Evolutionary conservation across 2,888 invertebrate species (phyloP), one percentile per base, ranked within the genome.

Genomic region (Megaustenia siamemsis): DNA sequence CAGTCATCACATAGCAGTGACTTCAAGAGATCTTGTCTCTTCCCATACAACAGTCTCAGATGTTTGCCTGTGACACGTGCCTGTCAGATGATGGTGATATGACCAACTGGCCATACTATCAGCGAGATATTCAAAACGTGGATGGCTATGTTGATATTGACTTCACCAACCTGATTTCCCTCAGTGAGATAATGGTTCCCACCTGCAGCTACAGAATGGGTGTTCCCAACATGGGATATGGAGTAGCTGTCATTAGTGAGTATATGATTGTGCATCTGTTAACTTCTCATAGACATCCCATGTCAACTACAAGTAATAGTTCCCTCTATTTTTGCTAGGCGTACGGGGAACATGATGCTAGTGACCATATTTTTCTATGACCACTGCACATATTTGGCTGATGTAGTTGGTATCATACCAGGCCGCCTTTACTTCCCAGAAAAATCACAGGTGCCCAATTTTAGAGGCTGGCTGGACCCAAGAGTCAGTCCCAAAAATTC

Each of bases 181-280:
- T 96, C 86, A 95, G 96, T 90, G 98, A 99, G 95, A 95, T 99
- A 77, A 96, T 96, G 94, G 97, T 98, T 88, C 99, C 99, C 2
- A 98, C 99, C 0, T 98, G 97, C 93, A 98, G 98, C 0, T 99
- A 99, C 93, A 96, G 99, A 90, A 99, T 99, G 99, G 99, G 99
- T 0, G 97, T 97, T 35, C 93, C 94, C 4, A 95, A 96, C 88
- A 97, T 98, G 94, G 99, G 98, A 1, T 98, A 96, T 94, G 98
- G 98, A 56, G 96, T 96, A 88, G 97, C 97, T 15, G 94, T 97
- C 82, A 94, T 98, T 89, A 96, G 98, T 94, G 92, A 92, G 88
- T 86, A 18, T 40, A 21, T 45, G 8, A 0, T 81, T 45, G n/a
- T 68, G 35, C 32, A n/a, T n/a, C n/a, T 15, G 63, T 63, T 4